phyloP scores from a whole-genome alignment of 2,113 vertebrate genomes.

The Willisornis vidua region DNA sequence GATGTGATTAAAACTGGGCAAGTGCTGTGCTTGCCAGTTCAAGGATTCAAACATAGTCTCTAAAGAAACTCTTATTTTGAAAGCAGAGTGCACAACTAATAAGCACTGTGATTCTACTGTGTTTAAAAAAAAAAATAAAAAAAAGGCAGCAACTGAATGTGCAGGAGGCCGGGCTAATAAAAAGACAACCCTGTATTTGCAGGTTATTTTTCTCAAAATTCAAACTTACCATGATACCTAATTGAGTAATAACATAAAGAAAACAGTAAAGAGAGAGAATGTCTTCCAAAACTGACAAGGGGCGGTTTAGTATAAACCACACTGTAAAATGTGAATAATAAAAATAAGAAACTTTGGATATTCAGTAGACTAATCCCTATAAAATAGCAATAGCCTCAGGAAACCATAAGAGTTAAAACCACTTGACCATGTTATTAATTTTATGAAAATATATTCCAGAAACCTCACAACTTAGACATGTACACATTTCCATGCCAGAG shows the following conservation, averaged over 20 bases:
- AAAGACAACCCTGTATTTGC: not conserved
- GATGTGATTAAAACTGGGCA: not conserved
- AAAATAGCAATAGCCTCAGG: conserved; percentile 60
- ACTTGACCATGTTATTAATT: conserved; percentile 15
- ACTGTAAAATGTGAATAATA: conserved; percentile 53
- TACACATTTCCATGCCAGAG: not conserved
- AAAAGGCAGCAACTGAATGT: not conserved
- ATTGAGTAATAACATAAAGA: not conserved
- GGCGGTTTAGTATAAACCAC: conserved; percentile 55
- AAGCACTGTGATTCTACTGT: not conserved
- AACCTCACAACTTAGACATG: not conserved
- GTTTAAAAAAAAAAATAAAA: not conserved
- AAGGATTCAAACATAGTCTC: not conserved
- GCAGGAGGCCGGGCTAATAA: not conserved
- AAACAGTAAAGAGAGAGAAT: not conserved
- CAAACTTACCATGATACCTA: not conserved
- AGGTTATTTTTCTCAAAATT: not conserved
- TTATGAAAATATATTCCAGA: conserved; percentile 32
- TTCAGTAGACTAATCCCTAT: conserved; percentile 41
- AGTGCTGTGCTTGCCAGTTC: not conserved
- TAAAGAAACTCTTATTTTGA: not conserved
- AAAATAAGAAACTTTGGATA: conserved; percentile 54
- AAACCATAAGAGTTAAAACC: conserved; percentile 54
- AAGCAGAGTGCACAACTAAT: not conserved
- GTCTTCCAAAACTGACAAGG: conserved; percentile 45